phyloP scores from a whole-genome alignment of 2,888 invertebrate species.

The Gonocerus acuteangulatus region DNA sequence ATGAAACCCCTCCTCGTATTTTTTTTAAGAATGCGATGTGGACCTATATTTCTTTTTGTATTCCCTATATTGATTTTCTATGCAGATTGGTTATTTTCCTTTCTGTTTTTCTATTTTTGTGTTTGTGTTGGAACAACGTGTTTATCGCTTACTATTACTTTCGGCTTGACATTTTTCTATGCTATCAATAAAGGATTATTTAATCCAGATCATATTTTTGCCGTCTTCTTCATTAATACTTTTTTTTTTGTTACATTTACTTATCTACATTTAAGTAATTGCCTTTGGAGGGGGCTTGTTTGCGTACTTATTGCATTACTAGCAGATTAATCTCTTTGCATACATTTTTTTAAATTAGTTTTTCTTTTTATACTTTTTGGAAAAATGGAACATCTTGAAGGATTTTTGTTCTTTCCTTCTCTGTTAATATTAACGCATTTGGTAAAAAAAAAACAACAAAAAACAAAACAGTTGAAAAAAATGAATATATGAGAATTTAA shows the following conservation, averaged over 20 bases:
- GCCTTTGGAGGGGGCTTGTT: constrained; percentile 3
- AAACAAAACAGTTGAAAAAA: too few species aligned
- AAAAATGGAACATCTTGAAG: neutral
- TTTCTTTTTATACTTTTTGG: neutral
- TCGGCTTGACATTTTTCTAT: constrained; percentile 12
- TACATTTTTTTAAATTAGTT: neutral
- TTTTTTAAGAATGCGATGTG: constrained; percentile 6
- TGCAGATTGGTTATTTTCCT: constrained; percentile 15
- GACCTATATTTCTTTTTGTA: constrained; percentile 8
- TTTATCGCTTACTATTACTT: constrained; percentile 12
- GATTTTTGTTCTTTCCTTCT: too few species aligned
- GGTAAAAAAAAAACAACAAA: too few species aligned
- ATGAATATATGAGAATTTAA: constrained; percentile 5
- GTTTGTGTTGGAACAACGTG: constrained; percentile 17
- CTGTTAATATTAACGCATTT: too few species aligned
- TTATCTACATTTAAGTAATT: constrained; percentile 5
- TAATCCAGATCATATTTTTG: constrained; percentile 6
- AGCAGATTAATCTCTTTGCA: constrained; percentile 4
- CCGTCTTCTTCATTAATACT: neutral
- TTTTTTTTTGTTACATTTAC: constrained; percentile 8
- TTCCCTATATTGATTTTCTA: constrained; percentile 8
- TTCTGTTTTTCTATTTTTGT: constrained; percentile 21
- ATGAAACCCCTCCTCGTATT: constrained; percentile 10
- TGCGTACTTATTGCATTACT: constrained; percentile 14
- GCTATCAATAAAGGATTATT: constrained; percentile 23